Conservation (phyloP, 2,113 vertebrate genomes). For the Pterocles gutturalis region DNA sequence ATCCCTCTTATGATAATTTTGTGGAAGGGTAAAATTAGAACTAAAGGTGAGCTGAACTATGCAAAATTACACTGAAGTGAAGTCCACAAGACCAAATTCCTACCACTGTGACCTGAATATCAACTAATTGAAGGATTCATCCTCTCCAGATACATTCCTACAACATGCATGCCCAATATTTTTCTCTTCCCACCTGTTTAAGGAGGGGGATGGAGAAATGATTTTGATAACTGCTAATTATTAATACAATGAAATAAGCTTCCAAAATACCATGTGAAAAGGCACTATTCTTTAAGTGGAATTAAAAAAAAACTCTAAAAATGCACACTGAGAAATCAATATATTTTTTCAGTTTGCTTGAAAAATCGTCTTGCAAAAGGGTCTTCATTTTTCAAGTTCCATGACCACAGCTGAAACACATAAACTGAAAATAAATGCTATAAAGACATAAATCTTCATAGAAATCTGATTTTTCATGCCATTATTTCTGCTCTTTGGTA, state of each 20-base stretch:
- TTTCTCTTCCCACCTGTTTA: background rate
- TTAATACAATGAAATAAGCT: background rate
- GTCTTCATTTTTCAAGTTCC: background rate
- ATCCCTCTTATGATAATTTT: background rate
- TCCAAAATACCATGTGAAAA: background rate
- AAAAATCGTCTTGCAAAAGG: background rate
- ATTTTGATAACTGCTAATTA: background rate
- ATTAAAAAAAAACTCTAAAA: background rate
- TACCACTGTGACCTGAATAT: background rate
- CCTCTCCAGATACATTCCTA: background rate
- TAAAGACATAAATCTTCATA: constrained; percentile 15
- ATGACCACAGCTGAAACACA: background rate
- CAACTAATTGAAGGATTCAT: background rate
- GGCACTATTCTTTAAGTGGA: background rate
- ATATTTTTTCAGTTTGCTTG: background rate
- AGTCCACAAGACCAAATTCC: background rate
- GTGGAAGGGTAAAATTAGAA: background rate
- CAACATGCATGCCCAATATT: background rate
- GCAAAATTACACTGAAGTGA: background rate
- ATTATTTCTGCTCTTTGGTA: constrained; percentile 23
- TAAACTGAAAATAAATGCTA: background rate
- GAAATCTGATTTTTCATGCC: constrained; percentile 6
- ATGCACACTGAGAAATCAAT: background rate
- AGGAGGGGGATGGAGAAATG: background rate
- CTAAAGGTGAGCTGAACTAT: background rate